Conservation (phyloP, 2,797 vertebrate species). For the Borostomias antarcticus region DNA sequence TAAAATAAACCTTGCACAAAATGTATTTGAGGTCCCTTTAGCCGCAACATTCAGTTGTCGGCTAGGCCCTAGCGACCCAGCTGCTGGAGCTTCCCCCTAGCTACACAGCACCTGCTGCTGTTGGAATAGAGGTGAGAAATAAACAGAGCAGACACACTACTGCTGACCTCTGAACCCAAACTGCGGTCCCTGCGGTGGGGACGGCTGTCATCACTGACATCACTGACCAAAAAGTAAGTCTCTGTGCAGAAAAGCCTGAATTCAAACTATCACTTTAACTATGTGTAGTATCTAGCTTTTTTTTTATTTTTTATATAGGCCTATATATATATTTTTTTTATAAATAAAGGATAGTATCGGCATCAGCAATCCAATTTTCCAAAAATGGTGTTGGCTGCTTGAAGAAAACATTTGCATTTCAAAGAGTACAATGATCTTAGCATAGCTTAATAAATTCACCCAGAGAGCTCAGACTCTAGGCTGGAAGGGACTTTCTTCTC, state of each 20-base stretch:
- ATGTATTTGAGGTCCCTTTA: slow-evolving; percentile 32
- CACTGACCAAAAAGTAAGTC: too few relatives aligned
- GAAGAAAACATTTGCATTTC: too few relatives aligned
- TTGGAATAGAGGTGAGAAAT: slow-evolving; percentile 17
- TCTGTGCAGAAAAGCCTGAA: too few relatives aligned
- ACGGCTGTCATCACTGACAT: too few relatives aligned
- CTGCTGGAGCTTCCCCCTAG: slow-evolving; percentile 25
- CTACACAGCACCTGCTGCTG: slow-evolving; percentile 28
- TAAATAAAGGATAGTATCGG: too few relatives aligned
- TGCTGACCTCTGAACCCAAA: background rate
- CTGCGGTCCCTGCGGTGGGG: background rate
- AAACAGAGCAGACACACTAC: slow-evolving; percentile 9
- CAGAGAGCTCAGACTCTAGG: background rate
- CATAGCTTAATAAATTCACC: background rate
- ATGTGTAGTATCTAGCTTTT: too few relatives aligned
- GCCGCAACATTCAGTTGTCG: slow-evolving; percentile 22
- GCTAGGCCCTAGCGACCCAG: too few relatives aligned
- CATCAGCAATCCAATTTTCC: too few relatives aligned
- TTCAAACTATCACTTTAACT: too few relatives aligned
- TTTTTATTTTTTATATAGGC: too few relatives aligned
- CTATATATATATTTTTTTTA: too few relatives aligned
- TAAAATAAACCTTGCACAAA: slow-evolving; percentile 40
- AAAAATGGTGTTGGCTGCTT: too few relatives aligned
- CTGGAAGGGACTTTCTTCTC: background rate
- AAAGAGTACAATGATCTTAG: background rate